Evolutionary conservation across 1,140 invertebrate species (phyloP).

Genomic region (Campodea augens): DNA sequence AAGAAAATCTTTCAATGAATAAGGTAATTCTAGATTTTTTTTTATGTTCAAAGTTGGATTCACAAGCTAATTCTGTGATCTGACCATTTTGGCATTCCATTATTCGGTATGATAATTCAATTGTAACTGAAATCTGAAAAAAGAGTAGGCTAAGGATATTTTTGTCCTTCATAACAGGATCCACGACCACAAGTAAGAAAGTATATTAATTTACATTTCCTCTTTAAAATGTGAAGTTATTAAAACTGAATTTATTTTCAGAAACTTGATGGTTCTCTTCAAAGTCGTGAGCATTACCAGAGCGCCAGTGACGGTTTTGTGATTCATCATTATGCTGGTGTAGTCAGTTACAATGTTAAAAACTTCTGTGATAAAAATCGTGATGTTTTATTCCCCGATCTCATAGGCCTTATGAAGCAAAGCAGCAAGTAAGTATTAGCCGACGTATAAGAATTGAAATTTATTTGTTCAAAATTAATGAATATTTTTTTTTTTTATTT

Average conservation of each 20-base stretch:
- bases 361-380: conserved; percentile 61
- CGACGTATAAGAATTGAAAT: neutral
- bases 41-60: no score
- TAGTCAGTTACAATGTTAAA: conserved; percentile 44
- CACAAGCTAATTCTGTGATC: no score
- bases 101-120: no score
- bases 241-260: conserved; percentile 20
- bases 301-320: conserved; percentile 37
- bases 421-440: conserved; percentile 39
- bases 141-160: no score
- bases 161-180: no score
- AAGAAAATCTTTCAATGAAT: no score
- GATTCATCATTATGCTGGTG: conserved; percentile 53
- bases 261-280: conserved; percentile 35
- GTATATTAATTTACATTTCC: neutral
- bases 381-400: conserved; percentile 49
- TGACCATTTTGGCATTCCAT: no score
- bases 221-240: neutral
- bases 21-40: no score
- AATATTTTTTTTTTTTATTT: conserved; percentile 3
- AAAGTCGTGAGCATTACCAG: conserved; percentile 39
- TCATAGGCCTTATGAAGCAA: conserved; percentile 50
- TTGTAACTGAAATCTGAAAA: no score
- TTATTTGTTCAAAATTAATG: conserved; percentile 2
- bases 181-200: no score